Conservation (phyloP, 2,113 vertebrate genomes). For the Illadopsis cleaveri region DNA sequence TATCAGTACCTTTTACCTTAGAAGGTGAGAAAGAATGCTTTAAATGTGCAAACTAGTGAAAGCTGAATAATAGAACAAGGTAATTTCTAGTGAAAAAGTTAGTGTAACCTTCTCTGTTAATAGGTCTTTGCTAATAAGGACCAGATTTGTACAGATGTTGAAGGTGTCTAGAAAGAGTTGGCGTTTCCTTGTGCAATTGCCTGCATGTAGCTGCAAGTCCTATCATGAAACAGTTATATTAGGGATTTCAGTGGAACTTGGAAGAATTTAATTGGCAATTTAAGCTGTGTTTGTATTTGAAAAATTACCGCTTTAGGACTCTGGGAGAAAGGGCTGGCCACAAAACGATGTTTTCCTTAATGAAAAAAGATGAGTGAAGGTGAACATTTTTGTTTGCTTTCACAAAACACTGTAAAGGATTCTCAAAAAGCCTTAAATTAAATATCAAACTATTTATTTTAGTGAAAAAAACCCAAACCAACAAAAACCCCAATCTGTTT, state of each 20-base stretch:
- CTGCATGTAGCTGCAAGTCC: background rate
- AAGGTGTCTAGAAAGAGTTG: background rate
- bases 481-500: background rate
- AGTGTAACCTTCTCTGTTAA: background rate
- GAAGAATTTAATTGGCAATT: background rate
- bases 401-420: background rate
- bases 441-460: background rate
- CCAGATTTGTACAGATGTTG: background rate
- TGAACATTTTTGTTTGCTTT: background rate
- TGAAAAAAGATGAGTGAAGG: background rate
- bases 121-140: background rate
- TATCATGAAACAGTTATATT: background rate
- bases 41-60: background rate
- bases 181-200: background rate
- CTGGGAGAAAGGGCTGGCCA: background rate
- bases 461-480: background rate
- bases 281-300: background rate
- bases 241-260: background rate
- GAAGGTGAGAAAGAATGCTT: background rate
- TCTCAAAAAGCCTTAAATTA: background rate
- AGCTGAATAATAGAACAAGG: background rate
- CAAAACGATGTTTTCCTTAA: background rate
- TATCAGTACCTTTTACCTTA: background rate
- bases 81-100: constrained; percentile 7
- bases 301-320: background rate